Conservation (phyloP, 2,797 vertebrate genomes). For the Cetoscarus ocellatus region DNA sequence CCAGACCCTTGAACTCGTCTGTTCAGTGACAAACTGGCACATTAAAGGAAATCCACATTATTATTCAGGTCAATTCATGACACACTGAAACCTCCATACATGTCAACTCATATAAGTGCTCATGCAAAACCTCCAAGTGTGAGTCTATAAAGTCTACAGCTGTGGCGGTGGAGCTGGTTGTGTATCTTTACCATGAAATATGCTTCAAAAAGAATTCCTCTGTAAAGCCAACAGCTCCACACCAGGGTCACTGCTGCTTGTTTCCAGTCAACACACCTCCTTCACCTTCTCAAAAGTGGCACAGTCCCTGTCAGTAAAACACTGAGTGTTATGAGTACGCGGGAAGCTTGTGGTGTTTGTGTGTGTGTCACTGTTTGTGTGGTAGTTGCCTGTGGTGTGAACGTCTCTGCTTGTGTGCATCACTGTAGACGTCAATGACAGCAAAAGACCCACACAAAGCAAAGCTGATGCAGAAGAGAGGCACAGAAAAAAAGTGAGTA, state of each 20-base stretch:
- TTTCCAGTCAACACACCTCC: slow-evolving; percentile 80
- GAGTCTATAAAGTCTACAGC: background rate
- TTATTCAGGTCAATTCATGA: slow-evolving; percentile 1
- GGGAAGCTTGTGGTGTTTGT: slow-evolving; percentile 65
- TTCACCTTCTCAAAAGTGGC: slow-evolving; percentile 68
- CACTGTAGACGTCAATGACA: background rate
- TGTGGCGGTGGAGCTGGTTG: background rate
- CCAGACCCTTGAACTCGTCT: no score
- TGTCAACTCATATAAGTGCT: background rate
- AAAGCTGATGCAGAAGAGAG: background rate
- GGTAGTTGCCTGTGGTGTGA: slow-evolving; percentile 46
- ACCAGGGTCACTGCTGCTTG: slow-evolving; percentile 49
- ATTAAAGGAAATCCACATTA: background rate
- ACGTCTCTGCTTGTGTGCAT: slow-evolving; percentile 33
- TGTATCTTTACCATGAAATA: slow-evolving; percentile 22
- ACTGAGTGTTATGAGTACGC: slow-evolving; percentile 54
- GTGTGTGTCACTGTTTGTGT: slow-evolving; percentile 9
- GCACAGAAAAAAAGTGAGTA: slow-evolving; percentile 2
- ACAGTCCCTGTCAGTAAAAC: slow-evolving; percentile 74
- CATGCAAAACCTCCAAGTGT: slow-evolving; percentile 11
- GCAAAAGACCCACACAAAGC: slow-evolving; percentile 16
- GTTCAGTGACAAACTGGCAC: background rate
- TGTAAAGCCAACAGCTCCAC: slow-evolving; percentile 14
- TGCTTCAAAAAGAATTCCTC: slow-evolving; percentile 16
- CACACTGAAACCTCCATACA: background rate